Evolutionary conservation across 2,888 invertebrate species (phyloP), one percentile per base, ranked within the genome.

Genomic region (Xanthia togata): DNA sequence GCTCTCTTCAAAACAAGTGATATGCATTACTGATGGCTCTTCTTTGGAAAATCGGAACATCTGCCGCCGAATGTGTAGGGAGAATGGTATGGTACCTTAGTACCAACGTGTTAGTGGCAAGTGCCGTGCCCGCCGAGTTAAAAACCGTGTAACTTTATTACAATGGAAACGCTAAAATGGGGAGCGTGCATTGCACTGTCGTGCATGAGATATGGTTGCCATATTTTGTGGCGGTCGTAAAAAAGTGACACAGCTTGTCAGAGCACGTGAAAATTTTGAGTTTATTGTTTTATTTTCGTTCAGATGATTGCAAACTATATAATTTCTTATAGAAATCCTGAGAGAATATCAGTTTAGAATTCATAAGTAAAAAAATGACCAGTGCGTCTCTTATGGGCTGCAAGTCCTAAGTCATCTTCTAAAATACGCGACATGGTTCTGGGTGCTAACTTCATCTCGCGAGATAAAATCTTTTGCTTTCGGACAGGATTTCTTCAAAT

Each of bases 91-190:
- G 65, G 57, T 71, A 44, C 59, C 81, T 74, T 69, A 62, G 83
- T 59, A 55, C 68, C 41, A 14, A 57, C n/a, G 60, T 59, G 78
- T 69, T 78, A 70, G 76, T 53, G 81, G 86, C 87, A 85, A 87
- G 87, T 80, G 80, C 71, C 87, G 71, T 63, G 82, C 82, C 86
- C 84, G 81, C 78, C 73, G 62, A 86, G 85, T 86, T 95, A 95
- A 96, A 96, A 95, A 95, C 93, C 95, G 93, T 96, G 95, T 95
- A 94, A 96, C 92, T 95, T 93, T 95, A 94, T 95, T 94, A 95
- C 95, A 94, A 94, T 93, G 87, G 90, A 88, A 86, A 82, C 83
- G 85, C 87, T 90, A 89, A 88, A 87, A 85, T 88, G 89, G 93
- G 95, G 94, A 87, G 90, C 86, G 84, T 76, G 62, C n/a, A 23